Evolutionary conservation across 2,113 vertebrate species (phyloP), one percentile per base, ranked within the genome.

Genomic region (Pteropus alecto): DNA sequence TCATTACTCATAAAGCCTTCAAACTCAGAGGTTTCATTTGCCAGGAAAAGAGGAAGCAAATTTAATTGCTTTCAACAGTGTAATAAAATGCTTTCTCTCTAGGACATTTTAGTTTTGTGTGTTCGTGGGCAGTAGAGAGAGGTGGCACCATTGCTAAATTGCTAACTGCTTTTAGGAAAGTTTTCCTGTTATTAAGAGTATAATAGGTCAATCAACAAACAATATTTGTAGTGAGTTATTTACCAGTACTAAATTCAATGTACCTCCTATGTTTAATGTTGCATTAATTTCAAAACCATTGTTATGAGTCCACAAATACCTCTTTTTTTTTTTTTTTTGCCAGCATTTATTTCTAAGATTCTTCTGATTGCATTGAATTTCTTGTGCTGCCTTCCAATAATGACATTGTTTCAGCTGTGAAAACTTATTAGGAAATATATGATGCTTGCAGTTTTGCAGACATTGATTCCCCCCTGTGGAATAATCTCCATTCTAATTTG

Each of bases 371-470:
- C 82, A 95, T 85, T 96, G 93, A 97, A 94, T 94, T 97, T 96
- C 82, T 30, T 77, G 74, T 96, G 84, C 84, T 97, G 94, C 16
- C 13, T 97, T 96, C 84, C 90, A 84, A 82, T 97, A 98, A 98
- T 94, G 94, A 98, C 90, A 98, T 38, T 90, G 33, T 97, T 97
- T 98, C 97, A 98, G 97, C 96, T 97, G 90, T 35, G 48, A 97
- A 90, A 98, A 96, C 82, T 95, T 98, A 98, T 86, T 98, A 97
- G 94, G 89, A 98, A 98, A 98, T 95, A 95, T 83, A 93, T 88
- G 96, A 98, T 94, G 91, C 93, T 97, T 98, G 94, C 73, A 76
- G 65, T 92, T 98, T 95, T 96, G 73, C 60, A 92, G 92, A 93
- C 96, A 81, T 93, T 95, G 83, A 97, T 95, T 76, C 43, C 12